phyloP scores from a whole-genome alignment of 2,888 invertebrate species.

The Epiblema foenella region DNA sequence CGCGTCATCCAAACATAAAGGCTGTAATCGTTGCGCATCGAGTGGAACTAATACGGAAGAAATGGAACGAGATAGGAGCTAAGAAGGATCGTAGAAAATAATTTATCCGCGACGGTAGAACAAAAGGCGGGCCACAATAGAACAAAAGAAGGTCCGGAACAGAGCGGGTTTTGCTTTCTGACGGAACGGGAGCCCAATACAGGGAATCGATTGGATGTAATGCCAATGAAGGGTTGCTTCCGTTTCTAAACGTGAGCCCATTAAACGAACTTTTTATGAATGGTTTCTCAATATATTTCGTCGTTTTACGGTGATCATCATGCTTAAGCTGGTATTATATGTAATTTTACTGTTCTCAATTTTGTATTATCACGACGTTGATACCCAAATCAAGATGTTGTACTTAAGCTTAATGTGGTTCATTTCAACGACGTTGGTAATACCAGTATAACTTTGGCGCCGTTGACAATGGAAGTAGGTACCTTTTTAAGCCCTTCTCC shows the following conservation, averaged over 20 bases:
- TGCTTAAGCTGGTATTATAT: background rate
- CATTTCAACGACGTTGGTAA: background rate
- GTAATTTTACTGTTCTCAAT: background rate
- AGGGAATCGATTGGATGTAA: constrained; percentile 78
- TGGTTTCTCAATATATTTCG: background rate
- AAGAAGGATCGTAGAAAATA: constrained; percentile 82
- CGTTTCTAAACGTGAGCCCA: constrained; percentile 64
- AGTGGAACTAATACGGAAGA: constrained; percentile 83
- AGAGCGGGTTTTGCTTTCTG: constrained; percentile 76
- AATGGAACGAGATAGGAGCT: constrained; percentile 82
- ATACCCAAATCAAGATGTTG: background rate
- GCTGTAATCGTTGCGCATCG: constrained; percentile 83
- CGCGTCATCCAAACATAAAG: constrained; percentile 82
- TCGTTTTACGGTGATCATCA: background rate
- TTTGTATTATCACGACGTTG: background rate
- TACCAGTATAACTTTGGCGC: background rate
- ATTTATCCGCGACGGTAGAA: constrained; percentile 81
- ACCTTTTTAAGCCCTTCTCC: too few relatives aligned
- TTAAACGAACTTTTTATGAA: constrained; percentile 39
- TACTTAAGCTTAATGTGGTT: background rate
- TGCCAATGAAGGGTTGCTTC: constrained; percentile 61
- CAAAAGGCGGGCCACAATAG: constrained; percentile 78
- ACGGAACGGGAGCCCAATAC: constrained; percentile 74
- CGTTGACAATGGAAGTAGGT: background rate
- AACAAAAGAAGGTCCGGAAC: constrained; percentile 78